These are phyloP conservation scores for Ginglymostoma cirratum DNA, from an alignment of 2,113 vertebrate genomes.

Conservation along the genomic window DNA sequence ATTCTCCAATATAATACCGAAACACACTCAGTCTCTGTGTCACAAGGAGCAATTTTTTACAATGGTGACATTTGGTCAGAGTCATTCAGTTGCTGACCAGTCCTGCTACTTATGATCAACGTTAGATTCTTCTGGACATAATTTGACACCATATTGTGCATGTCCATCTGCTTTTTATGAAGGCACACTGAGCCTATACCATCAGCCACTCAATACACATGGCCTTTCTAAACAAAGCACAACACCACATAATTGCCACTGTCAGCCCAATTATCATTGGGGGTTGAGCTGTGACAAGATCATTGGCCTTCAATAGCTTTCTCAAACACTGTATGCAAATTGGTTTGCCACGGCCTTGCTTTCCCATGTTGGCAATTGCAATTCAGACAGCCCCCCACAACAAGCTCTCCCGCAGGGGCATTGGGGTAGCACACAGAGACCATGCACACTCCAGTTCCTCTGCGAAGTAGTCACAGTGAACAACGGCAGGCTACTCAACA, in stretches of 20 bases:
- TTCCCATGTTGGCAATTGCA: neutral
- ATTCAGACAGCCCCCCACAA: neutral
- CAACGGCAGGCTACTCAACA: neutral
- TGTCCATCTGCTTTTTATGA: neutral
- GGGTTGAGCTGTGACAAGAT: neutral
- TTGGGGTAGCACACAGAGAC: neutral
- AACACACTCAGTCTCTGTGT: neutral
- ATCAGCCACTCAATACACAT: neutral
- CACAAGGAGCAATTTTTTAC: neutral
- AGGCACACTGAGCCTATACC: neutral
- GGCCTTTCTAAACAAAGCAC: neutral
- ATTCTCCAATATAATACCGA: neutral
- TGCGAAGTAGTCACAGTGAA: neutral
- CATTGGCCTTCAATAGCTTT: neutral
- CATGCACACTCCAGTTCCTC: neutral
- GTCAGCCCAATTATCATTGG: neutral
- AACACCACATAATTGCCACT: neutral
- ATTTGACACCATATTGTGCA: neutral
- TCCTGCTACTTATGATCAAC: neutral
- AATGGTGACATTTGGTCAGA: neutral
- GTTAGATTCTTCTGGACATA: neutral
- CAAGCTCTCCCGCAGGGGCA: neutral
- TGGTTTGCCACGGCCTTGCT: neutral
- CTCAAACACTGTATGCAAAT: neutral
- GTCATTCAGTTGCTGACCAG: neutral